Evolutionary conservation across 1,140 invertebrate species (phyloP), one percentile per base, ranked within the genome.

Genomic region (Camponotus floridanus): DNA sequence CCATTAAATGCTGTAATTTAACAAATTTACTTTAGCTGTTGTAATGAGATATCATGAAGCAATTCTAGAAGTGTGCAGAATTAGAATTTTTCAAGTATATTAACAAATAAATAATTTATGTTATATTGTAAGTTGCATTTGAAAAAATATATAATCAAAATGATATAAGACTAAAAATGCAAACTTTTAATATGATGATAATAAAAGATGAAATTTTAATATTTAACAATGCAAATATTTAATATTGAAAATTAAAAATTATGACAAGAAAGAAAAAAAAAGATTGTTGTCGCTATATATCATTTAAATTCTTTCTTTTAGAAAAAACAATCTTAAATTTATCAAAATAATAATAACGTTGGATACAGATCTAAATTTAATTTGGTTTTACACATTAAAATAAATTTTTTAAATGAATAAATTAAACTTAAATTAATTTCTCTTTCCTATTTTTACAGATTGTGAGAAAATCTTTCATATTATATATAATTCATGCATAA

Each of bases 1-100:
- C 74, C 81, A 67, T 78, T 78, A 85, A 85, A 78, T 85, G 81
- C 73, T 64, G 70, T 48, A 67, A 78, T 85, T 85, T 78, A 85
- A 85, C 81, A 78, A 85, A 78, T 85, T 85, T 85, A 78, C 74
- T 18, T 67, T 67, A 62, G 21, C 42, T 26, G 21, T 76, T 45
- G 67, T 74, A 45, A 74, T 45, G 70, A 73, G 48, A 36, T 81
- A 81, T 62, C 13, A 45, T n/a, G 8, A 45, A 33, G 68, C 39
- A 21, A 45, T 33, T 83, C 31, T 74, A 26, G 55, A 39, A 61
- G 42, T 39, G 21, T 36, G 48, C n/a, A 55, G n/a, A n/a, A 36
- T 45, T 71, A 36, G 11, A 11, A 15, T 48, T 59, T n/a, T 61
- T 48, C 21, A 18, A 59, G 13, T 31, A 42, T 4, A 71, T 71